Conservation (phyloP, 2,888 invertebrate genomes). For the Therioaphis trifolii region DNA sequence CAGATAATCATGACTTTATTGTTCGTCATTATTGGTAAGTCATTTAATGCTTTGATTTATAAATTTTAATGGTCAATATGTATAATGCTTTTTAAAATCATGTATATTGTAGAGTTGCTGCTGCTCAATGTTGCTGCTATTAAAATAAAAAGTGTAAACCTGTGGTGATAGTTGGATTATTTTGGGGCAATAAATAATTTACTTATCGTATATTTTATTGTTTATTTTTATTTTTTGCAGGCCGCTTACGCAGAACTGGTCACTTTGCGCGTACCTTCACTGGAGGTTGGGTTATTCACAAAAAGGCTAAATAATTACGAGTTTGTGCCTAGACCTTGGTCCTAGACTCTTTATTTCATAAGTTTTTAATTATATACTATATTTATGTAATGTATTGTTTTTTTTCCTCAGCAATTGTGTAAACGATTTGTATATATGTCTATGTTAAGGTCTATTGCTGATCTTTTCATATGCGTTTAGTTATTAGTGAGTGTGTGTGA, state of each 20-base stretch:
- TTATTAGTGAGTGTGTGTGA: slow-evolving; percentile 58
- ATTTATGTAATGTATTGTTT: slow-evolving; percentile 50
- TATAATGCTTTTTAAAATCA: slow-evolving; percentile 52
- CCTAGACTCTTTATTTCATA: slow-evolving; percentile 60
- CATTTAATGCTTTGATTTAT: slow-evolving; percentile 43
- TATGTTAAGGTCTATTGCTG: slow-evolving; percentile 36
- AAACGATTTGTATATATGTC: slow-evolving; percentile 59
- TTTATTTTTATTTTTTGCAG: slow-evolving; percentile 69
- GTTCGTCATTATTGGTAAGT: slow-evolving; percentile 50
- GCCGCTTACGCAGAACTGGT: slow-evolving; percentile 82
- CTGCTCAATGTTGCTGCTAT: slow-evolving; percentile 52
- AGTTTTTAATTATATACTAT: slow-evolving; percentile 47
- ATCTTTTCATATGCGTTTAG: slow-evolving; percentile 47
- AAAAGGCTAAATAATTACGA: slow-evolving; percentile 57
- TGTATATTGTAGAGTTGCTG: slow-evolving; percentile 56
- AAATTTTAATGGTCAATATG: slow-evolving; percentile 10
- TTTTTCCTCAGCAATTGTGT: slow-evolving; percentile 42
- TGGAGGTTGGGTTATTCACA: slow-evolving; percentile 74
- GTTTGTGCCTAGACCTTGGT: slow-evolving; percentile 60
- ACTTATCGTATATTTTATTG: slow-evolving; percentile 28
- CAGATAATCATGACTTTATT: slow-evolving; percentile 29
- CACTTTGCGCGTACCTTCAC: slow-evolving; percentile 85
- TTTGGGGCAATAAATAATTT: background rate
- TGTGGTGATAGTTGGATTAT: slow-evolving; percentile 38
- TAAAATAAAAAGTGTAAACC: slow-evolving; percentile 38